Evolutionary conservation across 2,888 invertebrate genomes (phyloP), one percentile per base, ranked within the genome.

Genomic region (Strigamia transsilvanica): DNA sequence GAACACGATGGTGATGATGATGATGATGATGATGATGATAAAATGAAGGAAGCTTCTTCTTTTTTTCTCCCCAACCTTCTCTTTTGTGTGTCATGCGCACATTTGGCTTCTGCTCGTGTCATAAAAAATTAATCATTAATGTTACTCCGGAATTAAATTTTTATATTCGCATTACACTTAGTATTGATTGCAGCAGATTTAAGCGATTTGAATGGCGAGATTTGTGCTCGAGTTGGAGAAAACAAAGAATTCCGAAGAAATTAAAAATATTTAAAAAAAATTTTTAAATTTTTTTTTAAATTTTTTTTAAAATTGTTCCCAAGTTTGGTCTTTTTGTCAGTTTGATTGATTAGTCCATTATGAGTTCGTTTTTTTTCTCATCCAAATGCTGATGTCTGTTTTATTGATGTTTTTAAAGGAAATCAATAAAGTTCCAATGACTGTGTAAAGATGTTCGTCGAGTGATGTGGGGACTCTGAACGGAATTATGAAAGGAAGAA

Each of bases 331-430:
- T 32, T 73, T 73, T 73, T 73, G 23, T 73, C 73, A 73, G 73
- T 73, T 73, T 73, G 73, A 73, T 73, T 73, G 73, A 73, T 73
- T 73, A 73, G 73, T 32, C 73, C 73, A 73, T 73, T 73, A 73
- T 15, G 56, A 15, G 73, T 73, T 73, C 10, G 13, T 66, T 73
- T 27, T 32, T 73, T 32, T n/a, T 32, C n/a, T 18, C 18, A 27
- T 73, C 32, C 15, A 73, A 73, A 23, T 32, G 27, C 27, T 27
- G 73, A 73, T 73, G 73, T 73, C 13, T 73, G 73, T 73, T 61
- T 27, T 73, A 73, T 73, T 73, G 73, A 73, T 73, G 73, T 73
- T 73, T 73, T 73, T 73, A 32, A 73, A 23, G 73, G 73, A 73
- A 73, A 73, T 73, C 73, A 73, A 73, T 73, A 66, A 51, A 66